Conservation (phyloP, 2,797 vertebrate genomes). For the Hipposideros larvatus region DNA sequence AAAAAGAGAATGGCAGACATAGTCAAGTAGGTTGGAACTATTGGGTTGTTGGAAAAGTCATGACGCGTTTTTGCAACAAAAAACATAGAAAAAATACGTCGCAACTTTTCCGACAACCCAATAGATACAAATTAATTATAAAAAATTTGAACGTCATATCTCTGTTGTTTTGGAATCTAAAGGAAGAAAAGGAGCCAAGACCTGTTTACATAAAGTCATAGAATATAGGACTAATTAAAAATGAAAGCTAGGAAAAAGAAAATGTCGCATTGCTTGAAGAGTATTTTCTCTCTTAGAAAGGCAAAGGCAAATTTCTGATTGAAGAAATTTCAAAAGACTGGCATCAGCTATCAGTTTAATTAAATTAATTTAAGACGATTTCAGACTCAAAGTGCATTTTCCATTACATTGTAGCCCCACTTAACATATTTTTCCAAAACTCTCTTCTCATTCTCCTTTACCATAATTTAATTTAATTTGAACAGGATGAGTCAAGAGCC, state of each 20-base stretch:
- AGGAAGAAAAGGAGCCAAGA: not conserved
- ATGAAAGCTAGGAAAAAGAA: not conserved
- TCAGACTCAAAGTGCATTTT: not conserved
- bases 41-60: no score
- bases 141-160: not conserved
- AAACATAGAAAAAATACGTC: no score
- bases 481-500: not conserved
- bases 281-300: not conserved
- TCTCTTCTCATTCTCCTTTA: not conserved
- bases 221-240: not conserved
- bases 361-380: conserved; percentile 10
- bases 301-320: not conserved
- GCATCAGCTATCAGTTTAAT: not conserved
- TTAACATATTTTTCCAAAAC: not conserved
- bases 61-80: no score
- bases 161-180: not conserved
- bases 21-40: not conserved
- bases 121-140: not conserved
- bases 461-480: not conserved
- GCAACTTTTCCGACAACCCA: no score
- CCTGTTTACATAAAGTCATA: not conserved
- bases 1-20: not conserved
- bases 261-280: not conserved
- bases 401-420: not conserved
- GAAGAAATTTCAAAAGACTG: not conserved